Evolutionary conservation across 2,113 vertebrate species (phyloP).

Genomic region (Amphiprion ocellaris): DNA sequence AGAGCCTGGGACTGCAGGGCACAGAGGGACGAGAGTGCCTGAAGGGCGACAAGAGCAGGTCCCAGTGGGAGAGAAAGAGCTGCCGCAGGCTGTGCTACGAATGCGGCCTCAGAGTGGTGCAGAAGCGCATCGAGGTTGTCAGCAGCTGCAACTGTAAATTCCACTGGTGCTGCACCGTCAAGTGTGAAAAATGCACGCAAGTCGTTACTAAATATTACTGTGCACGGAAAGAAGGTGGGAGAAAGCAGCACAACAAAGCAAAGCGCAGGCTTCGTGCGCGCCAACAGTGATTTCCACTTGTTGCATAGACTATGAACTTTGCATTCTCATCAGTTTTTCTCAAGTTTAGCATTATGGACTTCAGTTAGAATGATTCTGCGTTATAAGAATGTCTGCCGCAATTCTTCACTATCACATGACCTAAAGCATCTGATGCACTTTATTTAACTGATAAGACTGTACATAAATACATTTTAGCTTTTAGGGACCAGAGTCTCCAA

Average conservation of each 20-base stretch:
- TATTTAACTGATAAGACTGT: slow-evolving; percentile 11
- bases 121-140: slow-evolving; percentile 86
- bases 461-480: background rate
- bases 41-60: slow-evolving; percentile 84
- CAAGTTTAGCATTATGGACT: slow-evolving; percentile 22
- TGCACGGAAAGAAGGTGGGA: slow-evolving; percentile 62
- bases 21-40: slow-evolving; percentile 95
- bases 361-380: background rate
- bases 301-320: background rate
- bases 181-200: slow-evolving; percentile 91
- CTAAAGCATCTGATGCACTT: slow-evolving; percentile 66
- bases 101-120: slow-evolving; percentile 90
- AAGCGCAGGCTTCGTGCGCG: slow-evolving; percentile 77
- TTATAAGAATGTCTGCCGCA: background rate
- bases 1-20: slow-evolving; percentile 89
- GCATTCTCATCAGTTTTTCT: slow-evolving; percentile 25
- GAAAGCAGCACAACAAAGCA: slow-evolving; percentile 74
- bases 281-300: slow-evolving; percentile 58
- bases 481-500: background rate
- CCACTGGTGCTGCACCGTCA: slow-evolving; percentile 96
- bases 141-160: slow-evolving; percentile 97
- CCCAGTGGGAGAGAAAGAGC: slow-evolving; percentile 88
- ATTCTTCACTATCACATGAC: background rate
- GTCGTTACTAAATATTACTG: slow-evolving; percentile 92
- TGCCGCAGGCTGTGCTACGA: slow-evolving; percentile 92